Base-by-base conservation (phyloP, 2,888 invertebrate genomes). In the Pyrrhosoma nymphula region DNA sequence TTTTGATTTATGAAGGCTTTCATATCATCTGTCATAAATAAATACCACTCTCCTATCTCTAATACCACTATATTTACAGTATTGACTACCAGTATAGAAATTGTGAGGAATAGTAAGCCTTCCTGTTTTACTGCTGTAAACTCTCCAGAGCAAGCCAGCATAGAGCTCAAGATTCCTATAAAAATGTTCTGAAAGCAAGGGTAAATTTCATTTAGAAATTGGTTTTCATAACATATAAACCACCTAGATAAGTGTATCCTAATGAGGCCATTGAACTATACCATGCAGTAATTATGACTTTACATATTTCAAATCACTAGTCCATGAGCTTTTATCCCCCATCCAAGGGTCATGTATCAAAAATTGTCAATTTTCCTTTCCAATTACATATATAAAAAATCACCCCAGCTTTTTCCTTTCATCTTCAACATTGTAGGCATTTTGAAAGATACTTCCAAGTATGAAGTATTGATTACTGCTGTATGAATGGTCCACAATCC, bases 161-260 rank as follows among this genome's bases (percentile, higher is more conserved):
- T 97, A 69, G 97, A 97, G 95, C 97, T 97, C 93, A 96, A 96
- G 95, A 97, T 97, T 56, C 97, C 97, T 95, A 97, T 96, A 95
- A 97, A 96, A 95, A 97, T 97, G 96, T 97, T 97, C 97, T 97
- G 96, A 90, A 97, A 97, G 69, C 26, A 69, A 69, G 69, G 23
- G 26, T 69, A 69, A 2, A 69, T 69, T 69, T n/a, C n/a, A 16
- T 69, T 69, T 18, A 26, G 23, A n/a, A n/a, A 69, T 69, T 60
- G 60, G 1, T 60, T 60, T 60, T 60, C 47, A 47, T 47, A 47
- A 18, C 60, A 60, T 60, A 18, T 69, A n/a, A 69, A 69, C 2
- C n/a, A 69, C 26, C 26, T n/a, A n/a, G 2, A 26, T n/a, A 2
- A 18, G 23, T 60, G 60, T 18, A 23, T 4, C 60, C 8, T 47